Base-by-base conservation (phyloP, 2,888 invertebrate genomes). In the Deilephila porcellus region DNA sequence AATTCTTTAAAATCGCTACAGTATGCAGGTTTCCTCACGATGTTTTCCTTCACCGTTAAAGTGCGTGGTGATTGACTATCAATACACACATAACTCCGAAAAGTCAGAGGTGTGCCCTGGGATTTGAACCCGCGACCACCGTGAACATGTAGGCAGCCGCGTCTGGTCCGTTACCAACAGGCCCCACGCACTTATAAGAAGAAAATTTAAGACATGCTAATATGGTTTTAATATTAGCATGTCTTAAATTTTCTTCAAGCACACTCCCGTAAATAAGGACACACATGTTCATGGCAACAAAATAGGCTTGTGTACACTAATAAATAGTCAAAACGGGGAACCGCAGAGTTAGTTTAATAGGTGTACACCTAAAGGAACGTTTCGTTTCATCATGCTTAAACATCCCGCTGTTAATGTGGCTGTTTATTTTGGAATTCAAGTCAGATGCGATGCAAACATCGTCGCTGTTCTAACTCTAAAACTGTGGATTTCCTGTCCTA, bases 391-490 rank as follows among this genome's bases (percentile, higher is more conserved):
- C 67, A 67, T 67, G 75, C 73, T 74, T 74, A 78, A 76, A 77
- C 78, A 76, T 77, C 77, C 74, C 76, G 72, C 76, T 64, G 76
- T 77, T 78, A 76, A 81, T 81, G 79, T 79, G 76, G 75, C 70
- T 77, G 78, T 79, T 77, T 81, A 79, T 81, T 83, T 84, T 77
- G 79, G 77, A 79, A 85, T 85, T 85, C 85, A 78, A 81, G 80
- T 81, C 85, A 81, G 76, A 72, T 73, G 75, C 74, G 73, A 74
- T 63, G 75, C 73, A 73, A 76, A 80, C 79, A 76, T 75, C 79
- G 79, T 81, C 79, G 78, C 79, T 79, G 82, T 81, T 82, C 81
- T 81, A 83, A 82, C 80, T 81, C 83, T 82, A 81, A 82, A 85
- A 84, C 83, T 79, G 63, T 64, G 67, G 76, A 78, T 76, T 77